Evolutionary conservation across 2,113 vertebrate species (phyloP), one percentile per base, ranked within the genome.

Genomic region (Eleginops maclovinus): DNA sequence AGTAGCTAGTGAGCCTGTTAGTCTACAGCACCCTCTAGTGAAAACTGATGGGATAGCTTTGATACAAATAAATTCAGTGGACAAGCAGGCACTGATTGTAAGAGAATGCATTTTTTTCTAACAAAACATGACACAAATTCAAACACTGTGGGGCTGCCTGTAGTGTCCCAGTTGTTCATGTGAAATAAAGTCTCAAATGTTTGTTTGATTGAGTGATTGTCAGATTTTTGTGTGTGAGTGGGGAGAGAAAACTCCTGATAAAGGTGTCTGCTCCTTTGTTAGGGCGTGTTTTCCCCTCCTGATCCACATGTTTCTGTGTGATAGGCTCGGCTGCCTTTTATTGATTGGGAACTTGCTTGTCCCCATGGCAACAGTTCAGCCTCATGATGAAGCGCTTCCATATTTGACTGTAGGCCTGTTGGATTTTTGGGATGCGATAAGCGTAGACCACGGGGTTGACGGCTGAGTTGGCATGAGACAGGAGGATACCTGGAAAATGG

Each of bases 361-460:
- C 68, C 19, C 60, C 54, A 49, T 71, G 61, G 59, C 40, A 73
- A 75, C 82, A 76, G 69, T 78, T 62, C 15, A 72, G 19, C 64
- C 68, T 81, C 15, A 59, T 0, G 9, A 88, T 14, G 71, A 88
- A 65, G 17, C 69, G 69, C 41, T 66, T 92, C 91, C 91, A 93
- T 64, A 92, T 91, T 44, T 89, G 84, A 59, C 50, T 2, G 67
- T 89, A 91, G 81, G 88, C 90, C 72, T 79, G 76, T 36, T 75
- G 84, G 74, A 94, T 91, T 63, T 92, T 92, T 59, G 84, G 91
- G 65, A 93, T 91, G 78, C 88, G 87, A 14, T 79, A 92, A 13
- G 91, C 91, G 3, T 94, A 94, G 55, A 93, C 60, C 46, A 94
- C 72, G 2, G 93, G 92, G 85, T 93, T 93, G 63, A 92, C 70